Conservation (phyloP, 1,140 invertebrate genomes). For the Schlechtendalia chinensis region DNA sequence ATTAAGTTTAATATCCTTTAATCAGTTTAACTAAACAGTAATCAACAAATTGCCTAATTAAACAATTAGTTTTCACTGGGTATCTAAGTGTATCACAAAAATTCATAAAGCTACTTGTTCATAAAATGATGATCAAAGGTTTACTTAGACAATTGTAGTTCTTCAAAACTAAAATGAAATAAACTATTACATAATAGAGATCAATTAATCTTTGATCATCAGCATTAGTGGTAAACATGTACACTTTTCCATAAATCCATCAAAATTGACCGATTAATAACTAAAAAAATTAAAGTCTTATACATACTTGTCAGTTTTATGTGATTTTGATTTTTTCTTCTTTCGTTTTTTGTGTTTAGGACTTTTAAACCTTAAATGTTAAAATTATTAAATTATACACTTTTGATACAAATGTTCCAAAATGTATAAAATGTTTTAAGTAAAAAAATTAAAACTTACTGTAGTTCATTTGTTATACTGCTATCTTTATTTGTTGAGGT, state of each 20-base stretch:
- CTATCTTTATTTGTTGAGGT: constrained; percentile 45
- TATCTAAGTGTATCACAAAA: constrained; percentile 31
- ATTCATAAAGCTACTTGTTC: constrained; percentile 28
- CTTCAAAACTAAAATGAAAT: constrained; percentile 33
- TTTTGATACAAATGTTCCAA: constrained; percentile 16
- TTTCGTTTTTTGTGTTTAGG: constrained; percentile 53
- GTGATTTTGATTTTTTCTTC: constrained; percentile 54
- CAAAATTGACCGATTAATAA: constrained; percentile 2
- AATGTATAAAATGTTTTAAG: constrained; percentile 7
- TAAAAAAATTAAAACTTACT: constrained; percentile 32
- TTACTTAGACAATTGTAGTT: constrained; percentile 32
- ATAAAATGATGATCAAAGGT: constrained; percentile 48
- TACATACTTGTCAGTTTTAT: constrained; percentile 54
- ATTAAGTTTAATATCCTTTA: constrained; percentile 49
- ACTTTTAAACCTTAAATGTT: constrained; percentile 52
- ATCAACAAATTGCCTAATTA: constrained; percentile 50
- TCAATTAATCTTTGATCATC: constrained; percentile 48
- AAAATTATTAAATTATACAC: constrained; percentile 39
- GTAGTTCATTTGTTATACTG: constrained; percentile 28
- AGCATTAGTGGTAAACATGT: constrained; percentile 30
- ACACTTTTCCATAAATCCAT: constrained; percentile 25
- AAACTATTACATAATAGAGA: constrained; percentile 15
- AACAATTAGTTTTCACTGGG: constrained; percentile 45
- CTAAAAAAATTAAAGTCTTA: background rate
- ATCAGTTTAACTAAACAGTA: constrained; percentile 50